Conservation (phyloP, 2,113 vertebrate genomes). For the Pteropus alecto region DNA sequence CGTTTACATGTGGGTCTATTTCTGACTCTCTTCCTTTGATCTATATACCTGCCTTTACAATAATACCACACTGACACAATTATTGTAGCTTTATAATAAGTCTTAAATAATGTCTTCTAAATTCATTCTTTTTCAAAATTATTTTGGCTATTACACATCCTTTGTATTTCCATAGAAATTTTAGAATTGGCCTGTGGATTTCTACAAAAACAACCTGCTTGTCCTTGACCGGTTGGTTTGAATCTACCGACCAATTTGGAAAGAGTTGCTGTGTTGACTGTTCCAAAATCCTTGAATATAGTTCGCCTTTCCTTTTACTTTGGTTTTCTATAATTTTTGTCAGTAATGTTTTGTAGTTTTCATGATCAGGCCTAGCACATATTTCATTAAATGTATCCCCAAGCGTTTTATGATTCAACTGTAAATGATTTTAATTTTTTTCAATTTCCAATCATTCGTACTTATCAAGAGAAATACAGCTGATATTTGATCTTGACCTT, state of each 20-base stretch:
- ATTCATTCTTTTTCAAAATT: background rate
- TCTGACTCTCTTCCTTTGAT: background rate
- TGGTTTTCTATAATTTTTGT: background rate
- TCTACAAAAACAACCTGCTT: background rate
- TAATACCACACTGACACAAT: no score
- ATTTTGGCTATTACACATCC: background rate
- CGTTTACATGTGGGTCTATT: background rate
- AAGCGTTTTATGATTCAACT: background rate
- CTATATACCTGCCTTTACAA: background rate
- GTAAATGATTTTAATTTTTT: background rate
- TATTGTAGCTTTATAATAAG: background rate
- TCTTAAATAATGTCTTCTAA: background rate
- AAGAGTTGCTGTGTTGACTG: accelerated
- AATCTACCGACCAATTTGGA: accelerated
- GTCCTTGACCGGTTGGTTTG: background rate
- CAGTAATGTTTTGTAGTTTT: background rate
- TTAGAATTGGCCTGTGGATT: background rate
- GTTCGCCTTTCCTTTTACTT: background rate
- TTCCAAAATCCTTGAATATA: accelerated
- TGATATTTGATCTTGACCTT: background rate
- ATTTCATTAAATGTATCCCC: background rate
- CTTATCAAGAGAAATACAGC: background rate
- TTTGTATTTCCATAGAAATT: background rate
- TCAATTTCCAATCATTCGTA: background rate
- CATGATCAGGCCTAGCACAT: background rate